Evolutionary conservation across 1,140 invertebrate species (phyloP).

Genomic region (Sipha flava): DNA sequence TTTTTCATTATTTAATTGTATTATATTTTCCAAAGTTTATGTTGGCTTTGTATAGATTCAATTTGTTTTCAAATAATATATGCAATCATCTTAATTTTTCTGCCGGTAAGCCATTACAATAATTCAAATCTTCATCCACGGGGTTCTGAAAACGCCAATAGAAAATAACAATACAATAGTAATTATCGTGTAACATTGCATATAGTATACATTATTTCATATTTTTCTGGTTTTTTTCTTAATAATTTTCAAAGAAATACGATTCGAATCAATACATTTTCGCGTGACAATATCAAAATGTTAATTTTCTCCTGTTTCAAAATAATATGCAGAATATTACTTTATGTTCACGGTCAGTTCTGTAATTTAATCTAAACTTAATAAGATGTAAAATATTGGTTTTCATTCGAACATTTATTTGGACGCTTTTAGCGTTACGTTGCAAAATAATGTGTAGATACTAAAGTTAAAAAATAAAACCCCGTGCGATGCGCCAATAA

Average conservation of each 20-base stretch:
- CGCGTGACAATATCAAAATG: neutral
- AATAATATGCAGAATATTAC: too few relatives aligned
- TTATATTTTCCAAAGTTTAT: conserved; percentile 8
- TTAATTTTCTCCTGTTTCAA: too few relatives aligned
- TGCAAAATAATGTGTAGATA: too few relatives aligned
- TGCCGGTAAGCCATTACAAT: neutral
- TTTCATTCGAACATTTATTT: too few relatives aligned
- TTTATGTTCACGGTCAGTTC: too few relatives aligned
- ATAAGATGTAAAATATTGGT: too few relatives aligned
- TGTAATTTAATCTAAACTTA: too few relatives aligned
- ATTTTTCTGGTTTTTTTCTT: neutral
- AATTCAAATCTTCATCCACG: neutral
- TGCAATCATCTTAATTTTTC: neutral
- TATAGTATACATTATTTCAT: neutral
- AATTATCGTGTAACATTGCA: neutral
- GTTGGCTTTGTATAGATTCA: neutral
- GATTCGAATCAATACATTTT: neutral
- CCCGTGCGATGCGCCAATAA: neutral
- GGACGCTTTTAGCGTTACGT: too few relatives aligned
- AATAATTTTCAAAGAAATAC: neutral
- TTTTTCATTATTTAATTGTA: neutral
- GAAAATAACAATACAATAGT: too few relatives aligned
- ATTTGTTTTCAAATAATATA: neutral
- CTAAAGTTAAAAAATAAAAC: too few relatives aligned
- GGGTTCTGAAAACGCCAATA: neutral